Percentiles rank a stretch among this genome's conserved stretches.
Evolutionary conservation across 2,113 vertebrate genomes (phyloP).

Genomic region (Pelvicachromis taeniatus): DNA sequence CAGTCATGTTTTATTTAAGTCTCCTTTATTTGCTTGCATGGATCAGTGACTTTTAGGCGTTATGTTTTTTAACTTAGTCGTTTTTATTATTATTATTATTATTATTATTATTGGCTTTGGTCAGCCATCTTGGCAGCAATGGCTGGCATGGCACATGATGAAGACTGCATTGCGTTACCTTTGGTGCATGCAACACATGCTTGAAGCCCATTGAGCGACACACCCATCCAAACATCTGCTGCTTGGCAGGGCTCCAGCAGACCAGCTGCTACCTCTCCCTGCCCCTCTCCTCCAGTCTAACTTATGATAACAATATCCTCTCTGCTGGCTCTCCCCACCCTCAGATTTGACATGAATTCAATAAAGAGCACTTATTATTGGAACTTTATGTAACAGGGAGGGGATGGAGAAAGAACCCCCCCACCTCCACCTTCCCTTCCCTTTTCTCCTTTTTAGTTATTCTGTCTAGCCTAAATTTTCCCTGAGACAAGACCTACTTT

Average conservation of each 20-base stretch:
- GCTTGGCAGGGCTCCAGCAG: conserved; percentile 51
- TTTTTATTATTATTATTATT: neutral
- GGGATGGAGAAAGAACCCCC: too few species aligned
- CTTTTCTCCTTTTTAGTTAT: neutral
- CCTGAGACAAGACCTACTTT: neutral
- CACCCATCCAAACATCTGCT: conserved; percentile 69
- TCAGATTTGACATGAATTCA: conserved; percentile 4
- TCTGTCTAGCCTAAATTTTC: neutral
- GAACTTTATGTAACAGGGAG: neutral
- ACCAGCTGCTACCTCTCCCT: conserved; percentile 56
- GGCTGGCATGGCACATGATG: conserved; percentile 15
- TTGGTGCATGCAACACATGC: conserved; percentile 66
- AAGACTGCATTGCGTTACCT: conserved; percentile 70
- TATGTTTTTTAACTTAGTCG: neutral
- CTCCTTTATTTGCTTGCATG: neutral
- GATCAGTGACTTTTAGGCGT: neutral
- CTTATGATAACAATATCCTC: conserved; percentile 36
- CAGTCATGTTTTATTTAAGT: neutral
- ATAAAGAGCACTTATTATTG: neutral
- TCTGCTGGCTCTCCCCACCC: neutral
- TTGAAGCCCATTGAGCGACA: conserved; percentile 39
- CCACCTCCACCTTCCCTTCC: neutral
- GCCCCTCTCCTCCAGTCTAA: conserved; percentile 44
- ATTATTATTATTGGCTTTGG: neutral
- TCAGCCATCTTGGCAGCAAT: neutral